Evolutionary conservation across 1,140 invertebrate species (phyloP).

Genomic region (Danaus plexippus): DNA sequence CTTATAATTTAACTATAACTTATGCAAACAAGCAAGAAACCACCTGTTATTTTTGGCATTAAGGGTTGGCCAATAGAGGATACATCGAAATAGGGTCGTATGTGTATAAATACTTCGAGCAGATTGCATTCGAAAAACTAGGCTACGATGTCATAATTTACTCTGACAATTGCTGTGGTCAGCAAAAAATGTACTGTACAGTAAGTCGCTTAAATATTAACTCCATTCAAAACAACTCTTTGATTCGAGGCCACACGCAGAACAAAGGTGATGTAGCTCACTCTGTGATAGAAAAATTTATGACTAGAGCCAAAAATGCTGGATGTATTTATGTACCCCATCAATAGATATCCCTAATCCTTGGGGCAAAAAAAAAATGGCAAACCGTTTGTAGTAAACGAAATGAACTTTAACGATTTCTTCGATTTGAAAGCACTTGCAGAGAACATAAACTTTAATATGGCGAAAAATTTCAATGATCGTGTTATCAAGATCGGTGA

Average conservation of each 20-base stretch:
- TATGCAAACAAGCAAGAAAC: slow-evolving; percentile 13
- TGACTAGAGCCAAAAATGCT: slow-evolving; percentile 30
- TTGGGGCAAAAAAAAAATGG: slow-evolving; percentile 31
- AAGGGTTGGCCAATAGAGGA: slow-evolving; percentile 53
- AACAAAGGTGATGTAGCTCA: slow-evolving; percentile 41
- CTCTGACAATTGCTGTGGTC: slow-evolving; percentile 53
- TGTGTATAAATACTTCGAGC: slow-evolving; percentile 35
- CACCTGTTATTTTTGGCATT: slow-evolving; percentile 61
- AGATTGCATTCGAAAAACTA: slow-evolving; percentile 21
- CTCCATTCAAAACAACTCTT: slow-evolving; percentile 34
- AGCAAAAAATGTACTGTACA: slow-evolving; percentile 44
- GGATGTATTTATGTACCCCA: slow-evolving; percentile 27
- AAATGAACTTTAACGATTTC: slow-evolving; percentile 30
- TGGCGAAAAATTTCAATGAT: slow-evolving; percentile 19
- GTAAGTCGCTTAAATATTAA: slow-evolving; percentile 11
- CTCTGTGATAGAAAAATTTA: slow-evolving; percentile 12
- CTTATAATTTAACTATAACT: slow-evolving; percentile 63
- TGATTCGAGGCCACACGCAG: slow-evolving; percentile 37
- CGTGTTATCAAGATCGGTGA: neutral
- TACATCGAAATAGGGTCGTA: slow-evolving; percentile 58
- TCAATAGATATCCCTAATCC: slow-evolving; percentile 32
- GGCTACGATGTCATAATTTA: slow-evolving; percentile 33
- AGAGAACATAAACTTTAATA: neutral
- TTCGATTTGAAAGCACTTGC: slow-evolving; percentile 13
- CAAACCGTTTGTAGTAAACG: slow-evolving; percentile 25